Base-by-base conservation (phyloP, 2,797 vertebrate species). In the Chelon labrosus region DNA sequence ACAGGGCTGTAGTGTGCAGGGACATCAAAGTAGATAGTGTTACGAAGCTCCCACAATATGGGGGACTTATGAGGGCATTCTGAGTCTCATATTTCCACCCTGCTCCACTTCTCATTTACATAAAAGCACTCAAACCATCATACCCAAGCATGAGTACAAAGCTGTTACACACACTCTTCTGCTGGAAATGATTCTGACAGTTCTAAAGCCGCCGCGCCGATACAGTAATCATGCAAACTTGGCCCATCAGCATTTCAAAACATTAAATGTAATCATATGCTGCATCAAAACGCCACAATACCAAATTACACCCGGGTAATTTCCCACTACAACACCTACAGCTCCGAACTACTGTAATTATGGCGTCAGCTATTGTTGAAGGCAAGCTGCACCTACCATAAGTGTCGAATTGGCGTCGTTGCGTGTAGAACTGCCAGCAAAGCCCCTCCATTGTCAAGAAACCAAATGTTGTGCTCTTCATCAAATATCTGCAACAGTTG, bases 381-480 rank as follows among this genome's bases (percentile, higher is more conserved):
- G 56, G 27, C 41, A 17, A 47, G 37, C 57, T 60, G 37, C 60
- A 85, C 96, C 93, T 95, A 99, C 98, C 97, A 97, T 87, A 99
- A 90, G 80, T 98, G 96, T 42, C 93, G 94, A 78, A 97, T 94
- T 12, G 96, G 97, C 63, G 95, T 93, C 20, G 95, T 90, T 0
- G 96, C 96, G 39, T 96, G 97, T 57, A 96, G 95, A 90, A 99
- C 95, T 5, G 97, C 98, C 79, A 99, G 95, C 70, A 99, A 91
- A 68, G 97, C 96, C 7, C 97, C 98, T 66, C 97, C 97, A 78
- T 97, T 96, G 91, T 99, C 97, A 85, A 99, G 95, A 86, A 98
- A 99, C 97, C 97, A 98, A 66, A 99, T 92, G 4, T 96, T 97
- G 92, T 97, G 96, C 65, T 98, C 96, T 85, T 99, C 97, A 65